Evolutionary conservation across 2,113 vertebrate genomes (phyloP), one percentile per base, ranked within the genome.

Genomic region (Panthera leo): DNA sequence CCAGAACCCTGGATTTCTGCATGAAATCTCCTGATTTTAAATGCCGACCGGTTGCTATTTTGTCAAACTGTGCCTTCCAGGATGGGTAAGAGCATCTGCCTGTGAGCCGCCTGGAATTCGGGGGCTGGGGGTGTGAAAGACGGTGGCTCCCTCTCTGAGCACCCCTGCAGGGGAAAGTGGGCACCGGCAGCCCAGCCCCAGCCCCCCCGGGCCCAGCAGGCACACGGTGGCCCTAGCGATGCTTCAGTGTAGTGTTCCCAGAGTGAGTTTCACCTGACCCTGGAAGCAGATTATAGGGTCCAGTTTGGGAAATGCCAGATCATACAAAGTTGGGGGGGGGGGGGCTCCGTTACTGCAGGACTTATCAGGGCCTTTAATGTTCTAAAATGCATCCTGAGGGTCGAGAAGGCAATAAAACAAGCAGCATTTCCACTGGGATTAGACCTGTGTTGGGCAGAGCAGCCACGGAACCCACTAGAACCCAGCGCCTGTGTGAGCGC

Each of bases 21-120:
- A 70, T 14, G 85, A 68, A 70, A 79, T 65, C 71, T 94, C 55
- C 91, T 34, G 51, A 85, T 85, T 96, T 95, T 85, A 89, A 95
- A 96, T 75, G 79, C 94, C 55, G 95, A 45, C 61, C 45, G 13
- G 39, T 71, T 63, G 53, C 79, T 71, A 13, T 88, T 84, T 71
- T 70, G 36, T 88, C 55, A 85, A 82, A 96, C 48, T 39, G 75
- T 73, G 48, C 65, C 86, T 88, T 65, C 76, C 86, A 89, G 65
- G n/a, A 42, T 0, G 71, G 95, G 61, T n/a, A n/a, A 45, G 58
- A 63, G 55, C 55, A 71, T 36, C 89, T 76, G 82, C 85, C 78
- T 8, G 29, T 5, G 67, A 80, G 48, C 70, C 2, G n/a, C 53
- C 15, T 42, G 94, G 45, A 73, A 68, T 12, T 5, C 39, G 83